Conservation (phyloP, 1,140 invertebrate genomes). For the Drepana arcuata region DNA sequence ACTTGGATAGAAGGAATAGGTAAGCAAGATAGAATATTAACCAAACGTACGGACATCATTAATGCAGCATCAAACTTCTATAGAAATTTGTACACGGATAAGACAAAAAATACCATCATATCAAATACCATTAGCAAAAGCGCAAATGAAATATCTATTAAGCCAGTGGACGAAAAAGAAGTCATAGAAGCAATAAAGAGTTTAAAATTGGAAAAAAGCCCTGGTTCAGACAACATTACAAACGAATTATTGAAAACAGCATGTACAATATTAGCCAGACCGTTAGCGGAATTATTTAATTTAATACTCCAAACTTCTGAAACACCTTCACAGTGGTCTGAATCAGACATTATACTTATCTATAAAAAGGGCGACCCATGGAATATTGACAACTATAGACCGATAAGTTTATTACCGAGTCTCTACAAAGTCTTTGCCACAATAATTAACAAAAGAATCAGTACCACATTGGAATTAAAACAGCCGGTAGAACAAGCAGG, state of each 20-base stretch:
- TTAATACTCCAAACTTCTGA: no score
- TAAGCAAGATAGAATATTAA: not conserved
- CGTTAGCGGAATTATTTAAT: no score
- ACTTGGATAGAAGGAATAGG: not conserved
- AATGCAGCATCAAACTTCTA: not conserved
- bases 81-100: not conserved
- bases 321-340: no score
- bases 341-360: no score
- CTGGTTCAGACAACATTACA: not conserved
- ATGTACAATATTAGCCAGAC: not conserved
- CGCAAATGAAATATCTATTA: not conserved
- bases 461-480: no score
- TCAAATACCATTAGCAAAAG: not conserved
- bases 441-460: no score
- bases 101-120: not conserved
- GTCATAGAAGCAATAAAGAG: slow-evolving; percentile 1
- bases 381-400: no score
- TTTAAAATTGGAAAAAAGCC: not conserved
- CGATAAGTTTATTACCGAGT: no score
- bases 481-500: not conserved
- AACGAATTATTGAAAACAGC: not conserved
- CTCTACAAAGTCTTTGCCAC: no score
- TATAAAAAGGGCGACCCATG: no score
- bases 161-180: not conserved
- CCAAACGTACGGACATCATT: not conserved